Evolutionary conservation across 1,140 invertebrate species (phyloP).

Genomic region (Psix sp.): DNA sequence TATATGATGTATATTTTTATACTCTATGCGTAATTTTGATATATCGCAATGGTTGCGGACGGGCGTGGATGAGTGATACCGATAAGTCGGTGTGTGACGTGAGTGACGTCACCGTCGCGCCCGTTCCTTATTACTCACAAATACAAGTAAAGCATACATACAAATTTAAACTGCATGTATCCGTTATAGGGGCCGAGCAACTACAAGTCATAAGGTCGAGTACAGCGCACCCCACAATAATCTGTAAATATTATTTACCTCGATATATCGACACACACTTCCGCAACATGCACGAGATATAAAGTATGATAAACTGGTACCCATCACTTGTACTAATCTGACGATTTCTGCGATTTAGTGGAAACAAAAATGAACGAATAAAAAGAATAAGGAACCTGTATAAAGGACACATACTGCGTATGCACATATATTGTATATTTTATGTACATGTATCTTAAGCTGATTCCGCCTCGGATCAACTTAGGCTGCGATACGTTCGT

Average conservation of each 20-base stretch:
- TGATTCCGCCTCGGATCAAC: background rate
- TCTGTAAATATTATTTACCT: slow-evolving; percentile 7
- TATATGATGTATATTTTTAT: slow-evolving; percentile 51
- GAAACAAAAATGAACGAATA: slow-evolving; percentile 15
- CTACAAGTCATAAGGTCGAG: background rate
- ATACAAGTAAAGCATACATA: slow-evolving; percentile 2
- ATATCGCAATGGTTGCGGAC: slow-evolving; percentile 22
- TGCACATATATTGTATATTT: slow-evolving; percentile 56
- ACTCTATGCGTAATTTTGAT: slow-evolving; percentile 44
- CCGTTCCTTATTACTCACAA: slow-evolving; percentile 11
- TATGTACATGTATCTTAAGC: slow-evolving; percentile 54
- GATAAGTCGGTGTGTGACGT: too few relatives aligned
- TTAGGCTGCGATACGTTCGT: slow-evolving; percentile 28
- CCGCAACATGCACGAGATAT: background rate
- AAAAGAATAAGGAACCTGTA: slow-evolving; percentile 16
- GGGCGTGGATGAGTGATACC: too few relatives aligned
- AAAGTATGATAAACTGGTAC: background rate
- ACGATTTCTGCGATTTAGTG: slow-evolving; percentile 13
- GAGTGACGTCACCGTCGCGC: slow-evolving; percentile 1
- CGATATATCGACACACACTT: slow-evolving; percentile 15
- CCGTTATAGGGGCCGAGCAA: slow-evolving; percentile 9
- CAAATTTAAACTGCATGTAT: slow-evolving; percentile 9
- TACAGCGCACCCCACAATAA: too few relatives aligned
- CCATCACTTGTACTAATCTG: background rate
- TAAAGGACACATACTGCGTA: slow-evolving; percentile 24